These are phyloP conservation scores for Halictus ligatus DNA, from an alignment of 2,888 invertebrate species.

Conservation along the genomic window DNA sequence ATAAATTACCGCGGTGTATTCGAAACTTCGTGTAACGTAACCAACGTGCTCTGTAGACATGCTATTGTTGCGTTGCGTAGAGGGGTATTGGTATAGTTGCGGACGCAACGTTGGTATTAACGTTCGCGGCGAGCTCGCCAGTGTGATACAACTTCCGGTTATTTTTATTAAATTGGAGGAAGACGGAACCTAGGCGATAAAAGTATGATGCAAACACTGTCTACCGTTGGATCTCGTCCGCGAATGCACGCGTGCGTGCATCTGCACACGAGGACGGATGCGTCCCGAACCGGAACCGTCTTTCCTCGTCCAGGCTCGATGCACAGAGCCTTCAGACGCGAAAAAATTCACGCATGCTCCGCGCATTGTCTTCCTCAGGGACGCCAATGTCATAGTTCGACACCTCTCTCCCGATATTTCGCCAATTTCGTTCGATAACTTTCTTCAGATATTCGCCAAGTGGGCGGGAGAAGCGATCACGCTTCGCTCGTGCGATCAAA, in stretches of 20 bases:
- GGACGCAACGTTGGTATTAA: slow-evolving; percentile 4
- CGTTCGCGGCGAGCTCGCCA: slow-evolving; percentile 41
- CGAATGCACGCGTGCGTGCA: slow-evolving; percentile 65
- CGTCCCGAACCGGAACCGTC: slow-evolving; percentile 70
- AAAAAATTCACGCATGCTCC: slow-evolving; percentile 25
- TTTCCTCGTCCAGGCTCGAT: slow-evolving; percentile 45
- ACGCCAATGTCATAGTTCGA: not conserved
- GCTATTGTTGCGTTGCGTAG: not conserved
- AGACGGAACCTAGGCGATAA: slow-evolving; percentile 62
- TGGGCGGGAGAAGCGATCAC: not conserved
- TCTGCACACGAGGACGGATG: slow-evolving; percentile 65
- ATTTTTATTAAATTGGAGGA: slow-evolving; percentile 62
- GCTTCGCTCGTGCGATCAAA: not conserved
- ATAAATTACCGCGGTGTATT: not conserved
- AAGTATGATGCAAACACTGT: slow-evolving; percentile 62
- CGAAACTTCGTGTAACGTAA: not conserved
- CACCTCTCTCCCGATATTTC: not conserved
- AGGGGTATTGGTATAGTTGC: not conserved
- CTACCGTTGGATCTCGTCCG: slow-evolving; percentile 62
- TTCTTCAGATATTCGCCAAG: not conserved
- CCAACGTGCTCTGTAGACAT: not conserved
- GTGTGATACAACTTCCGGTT: slow-evolving; percentile 63
- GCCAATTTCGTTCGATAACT: not conserved
- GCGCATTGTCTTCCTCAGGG: not conserved
- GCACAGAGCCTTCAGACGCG: slow-evolving; percentile 33